These are phyloP conservation scores for Lasioglossum calceatum DNA, from an alignment of 2,888 invertebrate species.

Conservation along the genomic window DNA sequence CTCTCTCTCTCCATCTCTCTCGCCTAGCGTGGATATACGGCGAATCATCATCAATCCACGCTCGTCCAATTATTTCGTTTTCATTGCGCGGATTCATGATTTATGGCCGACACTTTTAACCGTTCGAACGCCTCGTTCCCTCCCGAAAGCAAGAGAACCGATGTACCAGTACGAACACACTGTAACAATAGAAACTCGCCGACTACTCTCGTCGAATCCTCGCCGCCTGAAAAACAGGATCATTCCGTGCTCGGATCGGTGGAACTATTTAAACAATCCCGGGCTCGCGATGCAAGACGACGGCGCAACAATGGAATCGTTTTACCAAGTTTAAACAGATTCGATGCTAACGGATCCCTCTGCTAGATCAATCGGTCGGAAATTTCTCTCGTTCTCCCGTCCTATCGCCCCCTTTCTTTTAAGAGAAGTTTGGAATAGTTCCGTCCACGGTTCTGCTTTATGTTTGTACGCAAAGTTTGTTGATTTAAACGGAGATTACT, in stretches of 20 bases:
- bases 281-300: neutral
- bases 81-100: constrained; percentile 27
- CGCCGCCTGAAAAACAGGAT: neutral
- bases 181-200: neutral
- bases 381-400: constrained; percentile 11
- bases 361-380: constrained; percentile 43
- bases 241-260: neutral
- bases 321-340: constrained; percentile 26
- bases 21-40: neutral
- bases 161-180: neutral
- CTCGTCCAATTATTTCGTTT: constrained; percentile 44
- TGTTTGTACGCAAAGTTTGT: neutral
- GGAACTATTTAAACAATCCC: constrained; percentile 19
- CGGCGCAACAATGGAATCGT: constrained; percentile 4
- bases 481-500: neutral
- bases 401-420: neutral
- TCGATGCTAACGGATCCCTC: constrained; percentile 25
- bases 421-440: neutral
- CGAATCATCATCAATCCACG: constrained; percentile 32
- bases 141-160: neutral
- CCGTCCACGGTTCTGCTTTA: neutral
- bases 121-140: neutral
- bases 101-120: constrained; percentile 21
- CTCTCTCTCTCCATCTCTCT: neutral
- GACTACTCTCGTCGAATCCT: neutral